Evolutionary conservation across 2,888 invertebrate species (phyloP), one percentile per base, ranked within the genome.

Genomic region (Scotopteryx bipunctaria): DNA sequence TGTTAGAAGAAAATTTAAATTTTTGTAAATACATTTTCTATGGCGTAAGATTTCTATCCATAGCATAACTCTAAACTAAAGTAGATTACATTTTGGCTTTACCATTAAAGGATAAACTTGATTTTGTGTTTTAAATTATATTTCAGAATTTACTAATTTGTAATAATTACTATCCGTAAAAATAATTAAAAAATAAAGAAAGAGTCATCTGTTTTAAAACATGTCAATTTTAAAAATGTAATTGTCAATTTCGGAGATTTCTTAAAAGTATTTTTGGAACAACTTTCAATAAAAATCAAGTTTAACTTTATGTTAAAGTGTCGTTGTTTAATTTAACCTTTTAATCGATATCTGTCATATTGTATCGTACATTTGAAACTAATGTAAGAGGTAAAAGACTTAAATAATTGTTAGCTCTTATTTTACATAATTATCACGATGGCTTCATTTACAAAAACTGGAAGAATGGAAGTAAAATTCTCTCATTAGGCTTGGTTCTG

Each of bases 21-120:
- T 67, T 67, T 71, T 86, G 85, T 86, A 84, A 80, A 84, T 84
- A 85, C 69, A 71, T 73, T 62, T 71, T 76, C 67, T 63, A 77
- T 73, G 78, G 72, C 70, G 69, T 78, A 77, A 76, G 67, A 66
- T 69, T 63, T 67, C 72, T 82, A 80, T 85, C 83, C 81, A 83
- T 81, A 82, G 72, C 71, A 66, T 73, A 66, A 48, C 37, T 52
- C 13, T 32, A 25, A 14, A 37, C 67, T 67, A 73, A 59, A 62
- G 69, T 64, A 51, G 40, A 55, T 38, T 9, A 38, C 27, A 48
- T 23, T 40, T 19, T 52, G 21, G 11, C 25, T 45, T n/a, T 35
- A 23, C 11, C 6, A 17, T 16, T 36, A 27, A 38, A 32, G 40
- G 21, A 9, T 17, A 32, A 41, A 23, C 31, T 16, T 38, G 29